These are phyloP conservation scores for Gadopsis bispinosus DNA, from an alignment of 2,797 vertebrate genomes.

Conservation along the genomic window DNA sequence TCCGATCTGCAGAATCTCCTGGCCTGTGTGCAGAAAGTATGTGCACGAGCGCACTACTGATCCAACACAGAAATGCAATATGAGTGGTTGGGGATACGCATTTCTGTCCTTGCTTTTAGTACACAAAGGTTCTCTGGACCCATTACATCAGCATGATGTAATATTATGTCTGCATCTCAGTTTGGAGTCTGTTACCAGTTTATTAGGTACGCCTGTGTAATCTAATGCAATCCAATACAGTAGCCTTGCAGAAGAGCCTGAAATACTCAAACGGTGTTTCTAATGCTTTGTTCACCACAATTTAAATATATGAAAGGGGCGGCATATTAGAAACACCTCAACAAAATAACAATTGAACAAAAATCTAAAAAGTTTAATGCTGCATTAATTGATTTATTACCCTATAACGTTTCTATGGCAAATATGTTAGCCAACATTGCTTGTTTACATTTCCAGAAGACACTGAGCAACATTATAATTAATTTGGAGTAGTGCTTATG, in stretches of 20 bases:
- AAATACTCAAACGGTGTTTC: background rate
- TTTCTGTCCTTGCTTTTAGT: conserved; percentile 10
- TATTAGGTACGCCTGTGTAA: conserved; percentile 12
- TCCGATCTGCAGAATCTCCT: conserved; percentile 27
- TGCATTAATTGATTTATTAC: background rate
- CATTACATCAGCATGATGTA: background rate
- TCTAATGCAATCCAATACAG: background rate
- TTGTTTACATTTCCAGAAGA: background rate
- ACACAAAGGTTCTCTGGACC: conserved; percentile 5
- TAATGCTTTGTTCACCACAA: background rate
- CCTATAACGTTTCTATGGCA: background rate
- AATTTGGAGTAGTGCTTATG: too few species aligned
- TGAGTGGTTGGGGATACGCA: background rate
- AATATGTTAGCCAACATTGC: background rate
- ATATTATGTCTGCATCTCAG: background rate
- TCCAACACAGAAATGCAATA: conserved; percentile 2
- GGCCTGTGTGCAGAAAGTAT: conserved; percentile 19
- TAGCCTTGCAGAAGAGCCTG: background rate
- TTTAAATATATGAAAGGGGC: background rate
- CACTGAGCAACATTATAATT: background rate
- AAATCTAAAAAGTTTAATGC: background rate
- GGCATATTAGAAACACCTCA: background rate
- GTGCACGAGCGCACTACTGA: background rate
- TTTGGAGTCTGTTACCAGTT: background rate
- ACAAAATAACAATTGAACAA: background rate